Evolutionary conservation across 2,797 vertebrate genomes (phyloP).

Genomic region (Ptychobarbus kaznakovi): DNA sequence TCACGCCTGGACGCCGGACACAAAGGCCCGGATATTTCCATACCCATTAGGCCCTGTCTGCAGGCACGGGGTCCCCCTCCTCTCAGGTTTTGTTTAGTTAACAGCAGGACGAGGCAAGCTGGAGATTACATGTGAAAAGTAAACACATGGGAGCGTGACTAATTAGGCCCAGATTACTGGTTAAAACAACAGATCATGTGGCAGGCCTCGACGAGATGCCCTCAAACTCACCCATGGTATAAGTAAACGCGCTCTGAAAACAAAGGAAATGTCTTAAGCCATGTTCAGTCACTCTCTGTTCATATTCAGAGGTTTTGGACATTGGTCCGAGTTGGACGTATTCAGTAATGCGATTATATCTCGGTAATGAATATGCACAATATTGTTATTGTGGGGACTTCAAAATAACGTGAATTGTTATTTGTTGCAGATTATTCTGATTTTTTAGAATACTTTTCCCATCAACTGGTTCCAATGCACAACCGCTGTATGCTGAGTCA

Average conservation of each 20-base stretch:
- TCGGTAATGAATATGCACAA: not conserved
- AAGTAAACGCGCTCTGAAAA: not conserved
- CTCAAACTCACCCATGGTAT: slow-evolving; percentile 25
- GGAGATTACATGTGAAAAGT: slow-evolving; percentile 74
- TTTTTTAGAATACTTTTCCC: too few relatives aligned
- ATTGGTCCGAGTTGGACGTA: not conserved
- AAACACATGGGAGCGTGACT: slow-evolving; percentile 64
- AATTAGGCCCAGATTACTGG: slow-evolving; percentile 67
- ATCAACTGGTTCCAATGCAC: too few relatives aligned
- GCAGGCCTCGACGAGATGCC: slow-evolving; percentile 44
- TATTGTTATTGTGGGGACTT: not conserved
- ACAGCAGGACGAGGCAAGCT: slow-evolving; percentile 66
- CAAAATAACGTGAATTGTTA: not conserved
- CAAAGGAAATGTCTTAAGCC: not conserved
- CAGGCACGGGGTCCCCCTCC: slow-evolving; percentile 54
- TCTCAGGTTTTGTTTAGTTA: slow-evolving; percentile 66
- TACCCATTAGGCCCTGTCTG: slow-evolving; percentile 61
- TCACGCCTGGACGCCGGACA: slow-evolving; percentile 61
- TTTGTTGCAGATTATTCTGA: not conserved
- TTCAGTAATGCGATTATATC: not conserved
- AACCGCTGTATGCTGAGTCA: too few relatives aligned
- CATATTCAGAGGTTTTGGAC: not conserved
- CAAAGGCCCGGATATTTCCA: slow-evolving; percentile 69
- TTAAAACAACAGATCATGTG: slow-evolving; percentile 65
- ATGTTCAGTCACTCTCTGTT: not conserved